Percentiles rank a stretch among this genome's conserved stretches.
Conservation (phyloP, 2,888 invertebrate genomes). For the Eucriotettix oculatus region DNA sequence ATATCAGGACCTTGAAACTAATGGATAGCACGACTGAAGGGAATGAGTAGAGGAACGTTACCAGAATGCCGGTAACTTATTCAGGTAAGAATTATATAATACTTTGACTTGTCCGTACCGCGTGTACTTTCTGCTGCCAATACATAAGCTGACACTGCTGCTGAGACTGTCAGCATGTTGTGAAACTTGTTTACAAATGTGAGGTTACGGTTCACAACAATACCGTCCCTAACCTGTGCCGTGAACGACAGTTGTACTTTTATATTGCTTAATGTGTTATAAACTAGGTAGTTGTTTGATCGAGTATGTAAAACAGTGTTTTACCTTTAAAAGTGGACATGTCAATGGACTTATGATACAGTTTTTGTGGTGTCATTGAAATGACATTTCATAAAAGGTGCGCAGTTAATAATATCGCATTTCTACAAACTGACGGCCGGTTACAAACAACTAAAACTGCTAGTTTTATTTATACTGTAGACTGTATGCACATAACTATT, state of each 20-base stretch:
- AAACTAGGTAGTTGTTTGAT: neutral
- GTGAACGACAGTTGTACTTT: neutral
- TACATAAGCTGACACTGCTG: neutral
- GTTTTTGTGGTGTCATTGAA: too few species aligned
- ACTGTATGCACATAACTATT: too few species aligned
- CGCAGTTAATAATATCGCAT: too few species aligned
- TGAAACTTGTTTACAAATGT: neutral
- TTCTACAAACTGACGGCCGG: too few species aligned
- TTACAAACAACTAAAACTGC: neutral
- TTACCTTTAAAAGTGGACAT: too few species aligned
- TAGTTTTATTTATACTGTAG: too few species aligned
- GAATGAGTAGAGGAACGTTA: slow-evolving; percentile 11
- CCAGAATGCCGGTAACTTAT: slow-evolving; percentile 15
- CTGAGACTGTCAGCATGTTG: neutral
- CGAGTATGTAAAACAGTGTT: too few species aligned
- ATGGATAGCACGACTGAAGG: slow-evolving; percentile 13
- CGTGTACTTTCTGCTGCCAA: neutral
- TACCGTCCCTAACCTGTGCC: neutral
- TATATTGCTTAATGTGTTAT: neutral
- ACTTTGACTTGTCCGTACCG: neutral
- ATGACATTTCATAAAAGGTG: too few species aligned
- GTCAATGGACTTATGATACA: too few species aligned
- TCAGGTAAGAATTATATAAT: slow-evolving; percentile 9
- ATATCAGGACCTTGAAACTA: slow-evolving; percentile 12
- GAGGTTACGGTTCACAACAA: neutral